A percentile compares a stretch with the other conserved stretches of the same genome.
phyloP scores from a whole-genome alignment of 2,888 invertebrate species.

The Nowickia ferox region DNA sequence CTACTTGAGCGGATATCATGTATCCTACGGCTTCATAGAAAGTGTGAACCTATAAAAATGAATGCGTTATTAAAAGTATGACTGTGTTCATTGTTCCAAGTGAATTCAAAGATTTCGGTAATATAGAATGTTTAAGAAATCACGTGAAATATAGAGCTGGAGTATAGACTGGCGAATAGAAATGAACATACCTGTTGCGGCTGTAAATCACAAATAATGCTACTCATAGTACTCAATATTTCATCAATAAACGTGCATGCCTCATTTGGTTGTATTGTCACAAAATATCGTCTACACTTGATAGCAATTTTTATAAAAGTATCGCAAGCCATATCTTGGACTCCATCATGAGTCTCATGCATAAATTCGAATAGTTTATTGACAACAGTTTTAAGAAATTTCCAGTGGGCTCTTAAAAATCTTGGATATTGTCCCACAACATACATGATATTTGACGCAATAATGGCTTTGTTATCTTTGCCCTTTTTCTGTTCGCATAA shows the following conservation, averaged over 20 bases:
- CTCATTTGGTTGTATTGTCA: constrained; percentile 97
- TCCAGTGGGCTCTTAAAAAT: constrained; percentile 99
- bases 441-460: constrained; percentile 99
- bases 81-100: neutral
- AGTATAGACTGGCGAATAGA: no score
- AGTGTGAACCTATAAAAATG: constrained; percentile 87
- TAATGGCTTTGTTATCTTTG: constrained; percentile 99
- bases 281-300: constrained; percentile 99
- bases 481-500: constrained; percentile 98
- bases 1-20: constrained; percentile 98
- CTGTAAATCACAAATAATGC: constrained; percentile 99
- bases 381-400: constrained; percentile 99
- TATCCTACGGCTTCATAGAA: constrained; percentile 99
- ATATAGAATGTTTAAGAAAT: no score
- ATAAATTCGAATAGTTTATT: constrained; percentile 99
- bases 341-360: constrained; percentile 99
- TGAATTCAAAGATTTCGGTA: no score
- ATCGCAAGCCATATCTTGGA: constrained; percentile 99
- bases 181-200: constrained; percentile 92
- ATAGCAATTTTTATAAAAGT: constrained; percentile 99
- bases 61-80: neutral
- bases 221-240: constrained; percentile 96
- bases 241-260: constrained; percentile 99
- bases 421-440: constrained; percentile 99
- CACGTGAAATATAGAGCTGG: no score